phyloP scores from a whole-genome alignment of 1,140 invertebrate species.

The Rhopalosiphum maidis region DNA sequence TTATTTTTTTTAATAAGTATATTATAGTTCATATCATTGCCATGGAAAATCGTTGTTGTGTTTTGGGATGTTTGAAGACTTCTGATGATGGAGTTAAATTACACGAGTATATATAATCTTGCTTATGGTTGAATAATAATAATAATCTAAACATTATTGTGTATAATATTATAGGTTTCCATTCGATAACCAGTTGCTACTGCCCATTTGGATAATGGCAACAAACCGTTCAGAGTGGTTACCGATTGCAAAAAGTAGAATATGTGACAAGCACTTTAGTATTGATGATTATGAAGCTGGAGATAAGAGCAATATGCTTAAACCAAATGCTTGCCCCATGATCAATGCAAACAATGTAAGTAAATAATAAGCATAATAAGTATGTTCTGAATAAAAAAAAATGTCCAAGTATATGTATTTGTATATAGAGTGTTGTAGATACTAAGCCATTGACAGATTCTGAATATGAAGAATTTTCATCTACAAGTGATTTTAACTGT shows the following conservation, averaged over 20 bases:
- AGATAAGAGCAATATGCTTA: background rate
- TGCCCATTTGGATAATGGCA: background rate
- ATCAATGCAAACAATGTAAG: background rate
- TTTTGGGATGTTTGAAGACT: constrained; percentile 1
- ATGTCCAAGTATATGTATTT: background rate
- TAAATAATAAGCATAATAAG: background rate
- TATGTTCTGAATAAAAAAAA: background rate
- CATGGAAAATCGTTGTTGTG: constrained; percentile 37
- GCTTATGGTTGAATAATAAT: background rate
- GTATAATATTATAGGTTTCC: background rate
- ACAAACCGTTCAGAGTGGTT: constrained; percentile 31
- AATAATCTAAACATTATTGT: background rate
- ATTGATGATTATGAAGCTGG: background rate
- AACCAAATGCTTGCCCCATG: background rate
- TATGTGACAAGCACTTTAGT: background rate
- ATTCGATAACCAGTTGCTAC: background rate
- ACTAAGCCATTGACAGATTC: background rate
- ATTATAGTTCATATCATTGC: background rate
- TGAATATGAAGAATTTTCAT: background rate
- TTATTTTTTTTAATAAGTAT: background rate
- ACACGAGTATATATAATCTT: constrained; percentile 5
- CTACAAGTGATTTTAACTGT: background rate
- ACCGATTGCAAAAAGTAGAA: background rate
- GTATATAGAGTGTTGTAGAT: background rate
- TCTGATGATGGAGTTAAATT: background rate